Percentiles rank a stretch among this genome's conserved stretches.
Evolutionary conservation across 2,113 vertebrate genomes (phyloP).

Genomic region (Macaca mulatta): DNA sequence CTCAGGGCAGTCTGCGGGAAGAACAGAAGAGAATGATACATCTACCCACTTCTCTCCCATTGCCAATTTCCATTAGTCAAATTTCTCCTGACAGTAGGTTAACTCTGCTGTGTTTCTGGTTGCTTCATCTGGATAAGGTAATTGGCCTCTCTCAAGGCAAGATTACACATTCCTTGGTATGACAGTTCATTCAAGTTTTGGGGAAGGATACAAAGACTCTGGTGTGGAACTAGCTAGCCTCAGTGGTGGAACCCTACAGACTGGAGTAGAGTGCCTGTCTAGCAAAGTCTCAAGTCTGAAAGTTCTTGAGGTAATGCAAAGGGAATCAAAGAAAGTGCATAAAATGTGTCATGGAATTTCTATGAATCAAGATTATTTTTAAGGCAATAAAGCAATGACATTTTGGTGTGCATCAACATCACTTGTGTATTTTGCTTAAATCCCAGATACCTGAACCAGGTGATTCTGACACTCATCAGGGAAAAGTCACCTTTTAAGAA

Average conservation of each 20-base stretch:
- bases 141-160: neutral
- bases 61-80: neutral
- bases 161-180: neutral
- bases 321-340: neutral
- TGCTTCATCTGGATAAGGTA: neutral
- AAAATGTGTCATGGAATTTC: neutral
- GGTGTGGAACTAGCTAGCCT: no score
- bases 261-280: neutral
- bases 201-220: neutral
- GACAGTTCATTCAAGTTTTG: neutral
- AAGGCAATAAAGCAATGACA: neutral
- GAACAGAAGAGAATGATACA: neutral
- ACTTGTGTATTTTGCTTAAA: neutral
- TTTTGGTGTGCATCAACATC: neutral
- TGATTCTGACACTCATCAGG: neutral
- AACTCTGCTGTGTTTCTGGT: neutral
- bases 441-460: neutral
- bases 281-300: neutral
- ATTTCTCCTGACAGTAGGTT: neutral
- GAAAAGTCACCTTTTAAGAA: neutral
- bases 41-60: neutral
- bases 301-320: neutral
- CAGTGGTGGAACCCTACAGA: neutral
- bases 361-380: neutral
- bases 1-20: neutral